These are phyloP conservation scores for Cottus gobio DNA, from an alignment of 2,113 vertebrate species.

Conservation along the genomic window DNA sequence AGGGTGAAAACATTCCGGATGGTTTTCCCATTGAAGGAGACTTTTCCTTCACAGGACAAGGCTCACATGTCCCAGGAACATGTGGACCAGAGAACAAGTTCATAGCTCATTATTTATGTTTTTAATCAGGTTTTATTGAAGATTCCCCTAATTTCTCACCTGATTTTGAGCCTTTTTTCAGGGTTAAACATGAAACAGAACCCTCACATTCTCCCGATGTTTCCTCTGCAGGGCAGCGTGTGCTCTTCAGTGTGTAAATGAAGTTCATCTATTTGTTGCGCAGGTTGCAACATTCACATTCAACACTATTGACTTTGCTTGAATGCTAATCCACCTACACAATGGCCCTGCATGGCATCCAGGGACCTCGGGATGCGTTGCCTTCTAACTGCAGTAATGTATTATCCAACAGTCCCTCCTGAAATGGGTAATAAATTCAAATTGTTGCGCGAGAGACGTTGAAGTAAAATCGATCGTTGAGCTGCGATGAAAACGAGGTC, in stretches of 20 bases:
- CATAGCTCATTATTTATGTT: too few species aligned
- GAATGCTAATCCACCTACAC: not conserved
- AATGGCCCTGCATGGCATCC: not conserved
- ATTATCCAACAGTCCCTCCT: not conserved
- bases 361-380: not conserved
- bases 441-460: slow-evolving; percentile 7
- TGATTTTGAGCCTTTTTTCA: too few species aligned
- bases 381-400: slow-evolving; percentile 12
- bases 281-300: not conserved
- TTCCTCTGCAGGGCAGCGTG: not conserved
- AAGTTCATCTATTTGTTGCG: not conserved
- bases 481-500: slow-evolving; percentile 26
- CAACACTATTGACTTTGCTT: not conserved
- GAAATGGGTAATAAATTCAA: slow-evolving; percentile 31
- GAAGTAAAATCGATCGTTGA: slow-evolving; percentile 39
- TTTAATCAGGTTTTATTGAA: too few species aligned
- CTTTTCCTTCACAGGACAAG: too few species aligned
- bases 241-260: not conserved
- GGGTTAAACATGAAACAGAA: not conserved
- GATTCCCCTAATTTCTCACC: too few species aligned
- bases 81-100: too few species aligned
- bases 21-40: too few species aligned
- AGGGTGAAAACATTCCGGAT: too few species aligned
- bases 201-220: not conserved
- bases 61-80: too few species aligned